Percentiles rank a stretch among this genome's conserved stretches.
phyloP scores from a whole-genome alignment of 1,140 invertebrate genomes.

The Pentalonia nigronervosa region DNA sequence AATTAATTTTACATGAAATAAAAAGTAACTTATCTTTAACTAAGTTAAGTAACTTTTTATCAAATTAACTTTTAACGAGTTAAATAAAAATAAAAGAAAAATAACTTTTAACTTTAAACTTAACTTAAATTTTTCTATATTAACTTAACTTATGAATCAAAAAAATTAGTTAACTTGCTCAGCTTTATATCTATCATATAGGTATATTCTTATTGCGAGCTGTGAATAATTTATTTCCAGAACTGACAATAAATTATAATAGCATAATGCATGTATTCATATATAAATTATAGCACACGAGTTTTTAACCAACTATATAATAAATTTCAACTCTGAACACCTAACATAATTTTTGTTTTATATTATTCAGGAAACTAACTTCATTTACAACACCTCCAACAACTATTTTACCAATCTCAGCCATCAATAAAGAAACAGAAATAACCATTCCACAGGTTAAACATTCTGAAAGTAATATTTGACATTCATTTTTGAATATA shows the following conservation, averaged over 20 bases:
- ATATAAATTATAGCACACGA: not conserved
- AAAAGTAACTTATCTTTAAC: too few relatives aligned
- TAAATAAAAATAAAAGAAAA: too few relatives aligned
- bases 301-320: not conserved
- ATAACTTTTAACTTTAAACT: too few relatives aligned
- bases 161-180: too few relatives aligned
- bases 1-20: too few relatives aligned
- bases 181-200: too few relatives aligned
- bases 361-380: conserved; percentile 24
- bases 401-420: conserved; percentile 26
- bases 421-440: conserved; percentile 53
- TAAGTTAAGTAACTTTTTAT: too few relatives aligned
- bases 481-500: not conserved
- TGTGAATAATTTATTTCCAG: not conserved
- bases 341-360: not conserved
- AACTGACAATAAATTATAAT: not conserved
- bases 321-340: not conserved
- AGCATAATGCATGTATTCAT: not conserved
- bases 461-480: conserved; percentile 35
- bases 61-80: too few relatives aligned
- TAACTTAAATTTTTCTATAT: too few relatives aligned
- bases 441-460: conserved; percentile 29
- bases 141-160: too few relatives aligned
- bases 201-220: not conserved
- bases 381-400: not conserved